phyloP scores from a whole-genome alignment of 2,113 vertebrate species.

The Baryphthengus martii region DNA sequence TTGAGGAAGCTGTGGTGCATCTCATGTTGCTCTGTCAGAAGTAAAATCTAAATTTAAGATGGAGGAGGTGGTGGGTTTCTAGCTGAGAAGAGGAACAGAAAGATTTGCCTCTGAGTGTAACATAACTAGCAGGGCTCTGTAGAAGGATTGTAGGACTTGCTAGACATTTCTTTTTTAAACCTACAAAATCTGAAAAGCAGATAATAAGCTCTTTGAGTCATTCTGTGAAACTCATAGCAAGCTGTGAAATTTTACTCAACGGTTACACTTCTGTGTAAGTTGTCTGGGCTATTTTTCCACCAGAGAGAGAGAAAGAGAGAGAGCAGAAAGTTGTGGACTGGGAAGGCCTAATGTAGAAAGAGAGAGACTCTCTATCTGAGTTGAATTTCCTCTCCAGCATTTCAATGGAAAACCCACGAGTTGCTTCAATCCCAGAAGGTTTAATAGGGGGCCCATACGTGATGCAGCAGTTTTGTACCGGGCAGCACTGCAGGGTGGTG shows the following conservation, averaged over 20 bases:
- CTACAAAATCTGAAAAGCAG: conserved; percentile 34
- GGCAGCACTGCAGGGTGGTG: rapidly evolving
- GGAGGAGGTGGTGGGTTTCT: conserved; percentile 11
- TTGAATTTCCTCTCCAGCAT: not conserved
- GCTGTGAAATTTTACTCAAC: conserved; percentile 24
- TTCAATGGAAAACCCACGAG: not conserved
- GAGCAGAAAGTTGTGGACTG: not conserved
- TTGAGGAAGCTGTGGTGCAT: not conserved
- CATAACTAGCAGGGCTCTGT: not conserved
- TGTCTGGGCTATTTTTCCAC: not conserved
- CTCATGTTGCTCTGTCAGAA: not conserved
- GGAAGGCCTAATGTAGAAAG: not conserved
- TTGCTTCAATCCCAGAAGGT: not conserved
- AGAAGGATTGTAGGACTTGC: conserved; percentile 21
- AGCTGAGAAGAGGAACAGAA: not conserved
- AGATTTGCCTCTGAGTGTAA: not conserved
- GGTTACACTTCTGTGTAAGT: not conserved
- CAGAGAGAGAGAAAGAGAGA: not conserved
- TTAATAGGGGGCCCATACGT: not conserved
- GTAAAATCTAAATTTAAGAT: conserved; percentile 22
- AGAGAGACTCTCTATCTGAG: not conserved
- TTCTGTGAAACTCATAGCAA: conserved; percentile 20
- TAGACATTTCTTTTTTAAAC: conserved; percentile 44
- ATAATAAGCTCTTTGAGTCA: conserved; percentile 50
- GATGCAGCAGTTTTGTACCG: not conserved